phyloP scores from a whole-genome alignment of 2,888 invertebrate species.

The Aquatica leii region DNA sequence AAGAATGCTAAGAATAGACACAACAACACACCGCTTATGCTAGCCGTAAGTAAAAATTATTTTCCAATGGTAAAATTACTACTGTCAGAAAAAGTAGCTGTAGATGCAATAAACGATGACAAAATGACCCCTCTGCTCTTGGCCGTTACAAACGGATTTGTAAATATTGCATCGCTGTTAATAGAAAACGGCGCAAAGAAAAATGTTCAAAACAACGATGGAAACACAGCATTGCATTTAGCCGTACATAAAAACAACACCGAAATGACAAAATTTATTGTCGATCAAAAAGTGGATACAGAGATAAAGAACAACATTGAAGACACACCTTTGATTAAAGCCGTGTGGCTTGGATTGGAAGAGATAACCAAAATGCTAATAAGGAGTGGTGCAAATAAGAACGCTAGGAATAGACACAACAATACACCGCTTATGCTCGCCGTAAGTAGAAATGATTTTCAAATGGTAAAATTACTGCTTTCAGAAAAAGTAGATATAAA shows the following conservation, averaged over 20 bases:
- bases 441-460: not conserved
- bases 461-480: not conserved
- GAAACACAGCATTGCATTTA: not conserved
- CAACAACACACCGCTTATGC: not conserved
- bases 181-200: not conserved
- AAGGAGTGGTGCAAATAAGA: not conserved
- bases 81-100: not conserved
- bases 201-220: too few relatives aligned
- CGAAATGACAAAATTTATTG: too few relatives aligned
- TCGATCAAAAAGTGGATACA: too few relatives aligned
- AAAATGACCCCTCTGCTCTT: not conserved
- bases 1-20: not conserved
- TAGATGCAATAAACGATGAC: not conserved
- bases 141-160: not conserved
- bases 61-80: not conserved
- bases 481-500: not conserved
- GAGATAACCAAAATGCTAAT: not conserved
- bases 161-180: not conserved
- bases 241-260: not conserved
- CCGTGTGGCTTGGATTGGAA: not conserved
- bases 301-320: too few relatives aligned
- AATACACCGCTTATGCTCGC: not conserved
- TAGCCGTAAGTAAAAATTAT: not conserved
- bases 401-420: not conserved
- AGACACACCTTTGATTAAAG: too few relatives aligned